Evolutionary conservation across 2,888 invertebrate species (phyloP), one percentile per base, ranked within the genome.

Genomic region (Strigamia maritima): DNA sequence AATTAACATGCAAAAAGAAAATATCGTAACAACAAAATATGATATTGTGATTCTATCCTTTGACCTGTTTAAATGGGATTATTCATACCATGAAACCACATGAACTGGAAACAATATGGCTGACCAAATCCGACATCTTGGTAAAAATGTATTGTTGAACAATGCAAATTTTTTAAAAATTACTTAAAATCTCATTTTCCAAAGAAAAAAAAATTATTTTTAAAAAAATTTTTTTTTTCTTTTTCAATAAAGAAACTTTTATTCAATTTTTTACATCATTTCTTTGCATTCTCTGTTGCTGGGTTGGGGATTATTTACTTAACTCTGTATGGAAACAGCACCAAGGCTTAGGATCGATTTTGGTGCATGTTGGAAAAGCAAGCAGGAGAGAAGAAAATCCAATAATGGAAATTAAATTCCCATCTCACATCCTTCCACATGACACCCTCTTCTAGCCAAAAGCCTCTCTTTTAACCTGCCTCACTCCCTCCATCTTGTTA

Each of bases 391-490:
- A 70, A 70, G 70, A 70, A 70, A 70, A 70, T 70, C 70, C 70
- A 70, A 70, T 70, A 70, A 70, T 70, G 70, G 70, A 70, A 70
- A 70, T 70, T 70, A 70, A 70, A 70, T 70, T 70, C 70, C 70
- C 70, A 70, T 28, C 70, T 70, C 70, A n/a, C 70, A 70, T 70
- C 70, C 70, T n/a, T 70, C 70, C 70, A 70, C 70, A 70, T 70
- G 26, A 70, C 70, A 70, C 70, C 54, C 54, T 70, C 70, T 70
- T 70, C 26, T n/a, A 70, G 70, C 24, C 28, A 70, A 26, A 70
- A 70, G 70, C 70, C 70, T 70, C 70, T 70, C 26, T 16, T 16
- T 28, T 1, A 70, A 2, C 70, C n/a, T 7, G 1, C 28, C 26
- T 70, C 70, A 70, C 26, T 26, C 70, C 70, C 70, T 19, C 70